phyloP scores from a whole-genome alignment of 2,113 vertebrate species.

The Mesoclemmys tuberculata region DNA sequence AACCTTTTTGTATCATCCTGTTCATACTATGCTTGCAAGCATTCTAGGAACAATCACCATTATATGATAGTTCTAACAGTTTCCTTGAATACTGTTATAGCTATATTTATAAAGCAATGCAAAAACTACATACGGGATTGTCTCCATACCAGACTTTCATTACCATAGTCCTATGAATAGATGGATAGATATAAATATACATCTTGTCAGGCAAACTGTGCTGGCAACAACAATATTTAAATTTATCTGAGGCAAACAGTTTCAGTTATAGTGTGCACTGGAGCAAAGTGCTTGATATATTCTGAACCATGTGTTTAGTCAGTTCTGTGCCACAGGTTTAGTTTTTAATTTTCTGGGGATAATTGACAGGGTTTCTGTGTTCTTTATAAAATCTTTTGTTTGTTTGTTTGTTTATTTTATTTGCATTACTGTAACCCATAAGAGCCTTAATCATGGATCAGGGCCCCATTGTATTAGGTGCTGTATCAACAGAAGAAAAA shows the following conservation, averaged over 20 bases:
- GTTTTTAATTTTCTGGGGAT: not conserved
- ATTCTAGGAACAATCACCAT: accelerated
- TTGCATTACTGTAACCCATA: too few relatives aligned
- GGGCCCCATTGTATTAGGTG: too few relatives aligned
- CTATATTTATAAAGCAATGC: accelerated
- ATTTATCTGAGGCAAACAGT: not conserved
- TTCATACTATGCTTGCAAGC: not conserved
- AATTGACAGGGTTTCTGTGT: not conserved
- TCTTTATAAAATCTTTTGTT: too few relatives aligned
- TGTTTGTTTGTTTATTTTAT: too few relatives aligned
- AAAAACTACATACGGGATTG: not conserved
- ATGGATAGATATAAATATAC: not conserved
- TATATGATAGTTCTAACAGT: too few relatives aligned
- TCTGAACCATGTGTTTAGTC: not conserved
- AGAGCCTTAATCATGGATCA: too few relatives aligned
- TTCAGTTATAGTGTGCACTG: not conserved
- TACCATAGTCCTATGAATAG: not conserved
- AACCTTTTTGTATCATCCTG: not conserved
- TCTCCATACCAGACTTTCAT: not conserved
- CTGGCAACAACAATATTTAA: not conserved
- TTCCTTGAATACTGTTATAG: not conserved
- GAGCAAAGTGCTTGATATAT: accelerated
- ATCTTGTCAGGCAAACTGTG: not conserved
- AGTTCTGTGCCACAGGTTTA: not conserved
- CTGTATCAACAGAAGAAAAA: too few relatives aligned